Conservation (phyloP, 2,888 invertebrate species). For the Melolontha melolontha region DNA sequence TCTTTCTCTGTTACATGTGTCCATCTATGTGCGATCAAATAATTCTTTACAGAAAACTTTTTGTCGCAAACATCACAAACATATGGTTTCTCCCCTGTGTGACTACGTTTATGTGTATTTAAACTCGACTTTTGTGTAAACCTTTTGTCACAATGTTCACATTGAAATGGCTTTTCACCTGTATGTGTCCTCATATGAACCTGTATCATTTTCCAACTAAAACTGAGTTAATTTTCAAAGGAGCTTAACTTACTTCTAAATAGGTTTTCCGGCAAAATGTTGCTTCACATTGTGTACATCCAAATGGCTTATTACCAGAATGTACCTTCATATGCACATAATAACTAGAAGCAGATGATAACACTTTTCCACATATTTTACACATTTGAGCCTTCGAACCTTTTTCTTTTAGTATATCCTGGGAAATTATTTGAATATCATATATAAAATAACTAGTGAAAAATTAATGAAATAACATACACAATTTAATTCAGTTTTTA, state of each 20-base stretch:
- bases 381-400: conserved; percentile 76
- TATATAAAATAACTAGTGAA: not conserved
- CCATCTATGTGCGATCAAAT: conserved; percentile 84
- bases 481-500: not conserved
- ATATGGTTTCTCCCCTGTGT: conserved; percentile 83
- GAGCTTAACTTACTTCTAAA: conserved; percentile 67
- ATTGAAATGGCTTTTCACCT: conserved; percentile 80
- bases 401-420: conserved; percentile 25
- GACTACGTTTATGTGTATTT: conserved; percentile 84
- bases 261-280: conserved; percentile 86
- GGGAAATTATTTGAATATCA: conserved; percentile 4
- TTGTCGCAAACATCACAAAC: conserved; percentile 85
- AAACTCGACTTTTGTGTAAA: conserved; percentile 86
- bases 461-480: conserved; percentile 5
- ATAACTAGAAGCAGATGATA: conserved; percentile 82
- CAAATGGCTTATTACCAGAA: conserved; percentile 84
- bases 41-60: conserved; percentile 84
- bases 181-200: conserved; percentile 86
- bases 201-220: conserved; percentile 47
- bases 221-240: conserved; percentile 7
- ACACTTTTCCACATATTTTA: conserved; percentile 82
- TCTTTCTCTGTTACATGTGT: conserved; percentile 83
- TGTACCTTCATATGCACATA: conserved; percentile 88
- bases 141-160: conserved; percentile 79
- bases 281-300: conserved; percentile 82